These are phyloP conservation scores for Ditylenchus weischeri DNA, from an alignment of 2,888 invertebrate species.

Conservation along the genomic window DNA sequence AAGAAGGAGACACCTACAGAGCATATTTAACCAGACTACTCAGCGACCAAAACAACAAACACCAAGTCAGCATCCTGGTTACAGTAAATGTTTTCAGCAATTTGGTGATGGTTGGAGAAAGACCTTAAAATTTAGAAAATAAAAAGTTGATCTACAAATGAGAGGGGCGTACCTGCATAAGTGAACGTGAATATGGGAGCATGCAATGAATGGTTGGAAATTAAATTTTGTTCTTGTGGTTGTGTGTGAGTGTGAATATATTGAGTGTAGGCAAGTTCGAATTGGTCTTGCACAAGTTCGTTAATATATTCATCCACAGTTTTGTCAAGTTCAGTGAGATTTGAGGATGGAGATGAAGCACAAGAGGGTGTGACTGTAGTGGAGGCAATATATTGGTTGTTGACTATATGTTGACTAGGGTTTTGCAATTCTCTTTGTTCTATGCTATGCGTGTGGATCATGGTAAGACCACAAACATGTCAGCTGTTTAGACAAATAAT, in stretches of 20 bases:
- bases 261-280: conserved; percentile 1
- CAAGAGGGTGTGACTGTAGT: too few species aligned
- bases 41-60: neutral
- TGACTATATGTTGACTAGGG: too few species aligned
- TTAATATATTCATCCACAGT: neutral
- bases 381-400: too few species aligned
- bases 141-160: too few species aligned
- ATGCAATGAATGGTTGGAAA: neutral
- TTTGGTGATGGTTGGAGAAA: neutral
- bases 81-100: neutral
- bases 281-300: neutral
- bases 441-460: too few species aligned
- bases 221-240: neutral
- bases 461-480: too few species aligned
- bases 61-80: neutral
- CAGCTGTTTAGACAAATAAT: too few species aligned
- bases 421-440: too few species aligned
- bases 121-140: too few species aligned
- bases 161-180: too few species aligned
- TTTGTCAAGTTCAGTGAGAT: neutral
- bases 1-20: neutral
- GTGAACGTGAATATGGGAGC: too few species aligned
- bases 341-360: neutral
- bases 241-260: neutral
- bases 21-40: neutral